These are phyloP conservation scores for Isoperla grammatica DNA, from an alignment of 2,888 invertebrate genomes.

Conservation along the genomic window DNA sequence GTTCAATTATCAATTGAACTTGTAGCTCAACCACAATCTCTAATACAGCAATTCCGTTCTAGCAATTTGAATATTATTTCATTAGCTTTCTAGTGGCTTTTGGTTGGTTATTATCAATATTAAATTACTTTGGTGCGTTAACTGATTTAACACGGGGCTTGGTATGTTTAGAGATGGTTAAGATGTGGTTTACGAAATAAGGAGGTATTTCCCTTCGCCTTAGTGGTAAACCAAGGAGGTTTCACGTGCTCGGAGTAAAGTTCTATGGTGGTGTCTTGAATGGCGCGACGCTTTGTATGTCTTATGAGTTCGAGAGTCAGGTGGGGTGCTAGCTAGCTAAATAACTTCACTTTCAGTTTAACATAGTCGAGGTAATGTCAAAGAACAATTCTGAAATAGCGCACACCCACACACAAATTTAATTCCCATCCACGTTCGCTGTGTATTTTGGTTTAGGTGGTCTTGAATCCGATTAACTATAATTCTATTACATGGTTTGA, in stretches of 20 bases:
- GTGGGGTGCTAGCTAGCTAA: too few relatives aligned
- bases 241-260: neutral
- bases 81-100: conserved; percentile 2
- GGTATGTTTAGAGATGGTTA: conserved; percentile 12
- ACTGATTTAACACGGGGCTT: conserved; percentile 15
- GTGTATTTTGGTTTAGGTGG: too few relatives aligned
- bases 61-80: neutral
- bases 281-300: conserved; percentile 12
- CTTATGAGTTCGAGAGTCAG: conserved; percentile 13
- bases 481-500: too few relatives aligned
- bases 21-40: too few relatives aligned
- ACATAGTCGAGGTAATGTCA: too few relatives aligned
- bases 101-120: conserved; percentile 16
- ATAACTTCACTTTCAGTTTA: too few relatives aligned
- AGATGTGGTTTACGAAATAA: conserved; percentile 8
- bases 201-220: conserved; percentile 11
- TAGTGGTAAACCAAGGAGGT: conserved; percentile 13
- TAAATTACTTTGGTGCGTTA: conserved; percentile 10
- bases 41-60: too few relatives aligned
- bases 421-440: too few relatives aligned
- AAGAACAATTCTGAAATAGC: too few relatives aligned
- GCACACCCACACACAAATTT: too few relatives aligned
- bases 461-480: too few relatives aligned
- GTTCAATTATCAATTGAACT: too few relatives aligned
- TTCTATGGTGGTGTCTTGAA: conserved; percentile 6